These are phyloP conservation scores for Parascotia fuliginaria DNA, from an alignment of 2,888 invertebrate species.

Conservation along the genomic window DNA sequence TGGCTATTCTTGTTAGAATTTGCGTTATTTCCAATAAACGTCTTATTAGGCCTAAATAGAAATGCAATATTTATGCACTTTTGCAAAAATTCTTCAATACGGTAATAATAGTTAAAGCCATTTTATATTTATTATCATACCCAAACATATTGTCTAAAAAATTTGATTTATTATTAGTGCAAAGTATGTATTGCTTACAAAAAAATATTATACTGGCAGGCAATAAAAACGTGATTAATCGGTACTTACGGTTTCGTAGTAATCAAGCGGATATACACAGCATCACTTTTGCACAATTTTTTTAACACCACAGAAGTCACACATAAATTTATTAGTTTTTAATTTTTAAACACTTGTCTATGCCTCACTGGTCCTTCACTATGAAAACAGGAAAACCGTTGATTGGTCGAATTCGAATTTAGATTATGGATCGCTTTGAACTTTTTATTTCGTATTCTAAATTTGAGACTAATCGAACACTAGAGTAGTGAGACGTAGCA, in stretches of 20 bases:
- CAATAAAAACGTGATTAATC: neutral
- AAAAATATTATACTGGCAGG: neutral
- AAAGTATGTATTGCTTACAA: neutral
- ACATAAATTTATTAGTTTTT: conserved; percentile 40
- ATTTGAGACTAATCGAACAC: conserved; percentile 44
- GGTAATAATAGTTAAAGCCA: too few species aligned
- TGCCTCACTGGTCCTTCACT: conserved; percentile 46
- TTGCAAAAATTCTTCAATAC: too few species aligned
- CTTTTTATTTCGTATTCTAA: conserved; percentile 32
- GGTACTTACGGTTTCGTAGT: conserved; percentile 69
- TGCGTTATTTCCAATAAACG: conserved; percentile 37
- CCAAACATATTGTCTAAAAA: neutral
- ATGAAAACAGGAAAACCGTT: conserved; percentile 15
- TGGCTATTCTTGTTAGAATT: neutral
- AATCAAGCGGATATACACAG: conserved; percentile 65
- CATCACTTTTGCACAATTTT: conserved; percentile 76
- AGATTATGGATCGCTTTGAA: conserved; percentile 24
- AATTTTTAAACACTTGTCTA: conserved; percentile 47
- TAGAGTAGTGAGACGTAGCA: conserved; percentile 47
- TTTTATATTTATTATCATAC: neutral
- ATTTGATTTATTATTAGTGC: neutral
- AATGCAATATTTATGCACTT: neutral
- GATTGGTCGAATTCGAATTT: conserved; percentile 36
- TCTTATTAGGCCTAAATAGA: conserved; percentile 59
- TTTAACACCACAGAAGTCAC: conserved; percentile 65